A percentile compares a stretch with the other conserved stretches of the same genome.
phyloP scores from a whole-genome alignment of 2,888 invertebrate genomes.

The Drosophila ochracea region DNA sequence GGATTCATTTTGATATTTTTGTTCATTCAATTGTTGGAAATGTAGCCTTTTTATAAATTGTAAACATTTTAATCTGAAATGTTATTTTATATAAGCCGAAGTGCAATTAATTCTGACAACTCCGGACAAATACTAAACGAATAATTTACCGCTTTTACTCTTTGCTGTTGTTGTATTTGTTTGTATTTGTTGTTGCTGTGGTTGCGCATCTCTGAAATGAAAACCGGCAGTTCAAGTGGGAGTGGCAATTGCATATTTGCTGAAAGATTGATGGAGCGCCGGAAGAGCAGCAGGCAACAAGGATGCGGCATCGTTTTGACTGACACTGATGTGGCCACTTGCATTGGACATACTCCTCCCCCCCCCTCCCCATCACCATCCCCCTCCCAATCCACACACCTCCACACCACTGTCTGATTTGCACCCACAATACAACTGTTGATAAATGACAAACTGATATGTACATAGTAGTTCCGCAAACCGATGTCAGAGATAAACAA shows the following conservation, averaged over 20 bases:
- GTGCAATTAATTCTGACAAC: constrained; percentile 9
- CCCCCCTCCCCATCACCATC: too few relatives aligned
- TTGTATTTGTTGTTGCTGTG: constrained; percentile 4
- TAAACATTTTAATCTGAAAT: neutral
- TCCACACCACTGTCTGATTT: neutral
- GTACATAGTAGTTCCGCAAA: constrained; percentile 62
- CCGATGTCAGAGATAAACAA: constrained; percentile 54
- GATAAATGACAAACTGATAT: constrained; percentile 64
- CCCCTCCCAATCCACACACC: neutral
- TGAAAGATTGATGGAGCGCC: constrained; percentile 70
- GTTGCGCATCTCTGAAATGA: constrained; percentile 49
- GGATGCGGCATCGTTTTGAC: constrained; percentile 59
- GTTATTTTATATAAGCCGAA: neutral
- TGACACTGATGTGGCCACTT: constrained; percentile 65
- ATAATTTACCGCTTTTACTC: constrained; percentile 15
- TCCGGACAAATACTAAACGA: constrained; percentile 19
- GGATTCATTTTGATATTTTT: neutral
- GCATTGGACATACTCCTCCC: constrained; percentile 32
- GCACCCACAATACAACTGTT: constrained; percentile 43
- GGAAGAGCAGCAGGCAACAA: constrained; percentile 58
- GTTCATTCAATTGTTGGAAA: constrained; percentile 1
- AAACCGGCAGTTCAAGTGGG: constrained; percentile 38
- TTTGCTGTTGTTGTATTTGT: constrained; percentile 7
- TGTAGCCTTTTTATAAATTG: neutral
- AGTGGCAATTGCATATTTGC: constrained; percentile 48